A percentile compares a stretch with the other conserved stretches of the same genome.
These are phyloP conservation scores for Strigops habroptila DNA, from an alignment of 2,113 vertebrate genomes.

Conservation along the genomic window DNA sequence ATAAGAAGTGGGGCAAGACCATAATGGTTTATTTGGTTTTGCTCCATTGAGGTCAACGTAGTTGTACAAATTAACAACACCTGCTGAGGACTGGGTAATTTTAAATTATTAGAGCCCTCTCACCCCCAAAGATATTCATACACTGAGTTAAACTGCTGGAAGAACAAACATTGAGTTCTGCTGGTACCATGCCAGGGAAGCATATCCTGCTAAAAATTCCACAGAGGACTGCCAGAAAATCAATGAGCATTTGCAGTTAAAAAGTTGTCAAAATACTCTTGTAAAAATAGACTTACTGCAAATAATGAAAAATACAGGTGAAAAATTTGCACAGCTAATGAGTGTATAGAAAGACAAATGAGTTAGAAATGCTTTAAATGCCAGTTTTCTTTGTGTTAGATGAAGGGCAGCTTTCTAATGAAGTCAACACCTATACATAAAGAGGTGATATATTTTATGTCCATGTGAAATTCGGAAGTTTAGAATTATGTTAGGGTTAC, in stretches of 20 bases:
- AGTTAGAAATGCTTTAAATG: background rate
- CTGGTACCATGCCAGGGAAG: background rate
- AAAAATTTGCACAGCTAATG: constrained; percentile 34
- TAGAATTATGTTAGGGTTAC: background rate
- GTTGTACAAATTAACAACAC: background rate
- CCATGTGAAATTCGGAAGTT: background rate
- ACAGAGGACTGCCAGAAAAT: constrained; percentile 26
- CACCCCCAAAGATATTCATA: background rate
- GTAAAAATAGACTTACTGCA: constrained; percentile 35
- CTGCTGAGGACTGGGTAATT: background rate
- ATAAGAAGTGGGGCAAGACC: background rate
- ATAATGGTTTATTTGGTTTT: background rate
- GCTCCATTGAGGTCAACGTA: background rate
- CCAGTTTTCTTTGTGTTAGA: background rate
- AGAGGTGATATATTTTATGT: background rate
- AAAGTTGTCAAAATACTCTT: constrained; percentile 54
- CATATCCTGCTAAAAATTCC: constrained; percentile 20
- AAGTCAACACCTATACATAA: background rate
- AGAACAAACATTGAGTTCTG: background rate
- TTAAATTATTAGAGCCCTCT: background rate
- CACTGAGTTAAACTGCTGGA: background rate
- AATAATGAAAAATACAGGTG: constrained; percentile 47
- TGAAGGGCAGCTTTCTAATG: background rate
- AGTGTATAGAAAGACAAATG: background rate
- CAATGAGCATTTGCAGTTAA: constrained; percentile 13